phyloP scores from a whole-genome alignment of 2,113 vertebrate species.

The Origma solitaria region DNA sequence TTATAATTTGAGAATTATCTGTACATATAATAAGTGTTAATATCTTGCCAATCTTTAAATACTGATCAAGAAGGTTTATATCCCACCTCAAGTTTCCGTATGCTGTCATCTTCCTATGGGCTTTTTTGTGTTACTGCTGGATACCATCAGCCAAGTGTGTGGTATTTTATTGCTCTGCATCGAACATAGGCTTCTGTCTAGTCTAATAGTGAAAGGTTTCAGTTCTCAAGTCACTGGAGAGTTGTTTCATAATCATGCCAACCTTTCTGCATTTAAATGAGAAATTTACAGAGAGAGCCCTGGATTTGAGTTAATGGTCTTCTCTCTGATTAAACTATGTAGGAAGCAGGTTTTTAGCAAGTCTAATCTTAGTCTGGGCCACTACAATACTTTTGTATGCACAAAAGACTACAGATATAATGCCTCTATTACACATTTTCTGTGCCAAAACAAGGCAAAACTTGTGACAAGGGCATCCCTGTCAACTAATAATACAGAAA shows the following conservation, averaged over 20 bases:
- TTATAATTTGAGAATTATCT: not conserved
- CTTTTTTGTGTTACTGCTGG: not conserved
- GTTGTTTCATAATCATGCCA: not conserved
- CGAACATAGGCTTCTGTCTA: not conserved
- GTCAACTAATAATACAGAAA: not conserved
- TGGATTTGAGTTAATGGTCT: not conserved
- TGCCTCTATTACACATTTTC: fast-evolving
- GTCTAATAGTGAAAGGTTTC: not conserved
- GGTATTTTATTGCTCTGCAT: not conserved
- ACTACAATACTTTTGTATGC: not conserved
- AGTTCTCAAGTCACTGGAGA: not conserved
- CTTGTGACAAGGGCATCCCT: not conserved
- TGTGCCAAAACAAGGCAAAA: not conserved
- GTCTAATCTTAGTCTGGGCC: not conserved
- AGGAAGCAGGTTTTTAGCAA: not conserved
- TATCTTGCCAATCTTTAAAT: not conserved
- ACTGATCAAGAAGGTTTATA: not conserved
- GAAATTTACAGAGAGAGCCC: not conserved
- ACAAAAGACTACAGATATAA: not conserved
- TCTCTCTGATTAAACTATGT: not conserved
- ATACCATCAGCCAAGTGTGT: not conserved
- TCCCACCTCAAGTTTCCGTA: not conserved
- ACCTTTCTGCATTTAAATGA: not conserved
- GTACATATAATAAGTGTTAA: not conserved
- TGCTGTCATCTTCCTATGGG: not conserved